phyloP scores from a whole-genome alignment of 2,113 vertebrate genomes.

The Alexandromys fortis region DNA sequence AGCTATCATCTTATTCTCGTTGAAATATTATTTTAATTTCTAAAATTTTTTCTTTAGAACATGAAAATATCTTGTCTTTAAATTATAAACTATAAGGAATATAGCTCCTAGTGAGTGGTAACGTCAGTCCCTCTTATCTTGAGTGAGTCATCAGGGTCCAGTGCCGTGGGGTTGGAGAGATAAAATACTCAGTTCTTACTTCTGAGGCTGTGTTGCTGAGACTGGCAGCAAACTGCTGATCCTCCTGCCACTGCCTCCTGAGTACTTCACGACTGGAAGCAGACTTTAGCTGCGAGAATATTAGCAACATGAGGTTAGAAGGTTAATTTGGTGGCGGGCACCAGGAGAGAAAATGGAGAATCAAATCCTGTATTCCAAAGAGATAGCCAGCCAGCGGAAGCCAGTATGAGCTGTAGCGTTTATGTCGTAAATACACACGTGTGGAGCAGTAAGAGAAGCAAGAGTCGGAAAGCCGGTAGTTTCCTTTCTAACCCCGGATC shows the following conservation, averaged over 20 bases:
- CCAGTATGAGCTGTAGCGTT: not conserved
- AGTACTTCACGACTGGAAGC: not conserved
- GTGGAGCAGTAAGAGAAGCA: not conserved
- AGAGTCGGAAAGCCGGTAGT: not conserved
- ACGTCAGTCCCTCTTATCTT: not conserved
- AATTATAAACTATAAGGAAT: not conserved
- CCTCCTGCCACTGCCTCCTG: not conserved
- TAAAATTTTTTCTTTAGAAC: slow-evolving; percentile 11
- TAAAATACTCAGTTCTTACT: not conserved
- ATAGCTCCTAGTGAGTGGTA: not conserved
- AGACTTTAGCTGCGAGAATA: not conserved
- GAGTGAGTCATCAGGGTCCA: not conserved
- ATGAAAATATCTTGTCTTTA: slow-evolving; percentile 1
- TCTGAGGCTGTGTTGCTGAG: not conserved
- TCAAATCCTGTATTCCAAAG: not conserved
- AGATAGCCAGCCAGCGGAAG: not conserved
- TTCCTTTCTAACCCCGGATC: not conserved
- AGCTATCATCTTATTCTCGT: not conserved
- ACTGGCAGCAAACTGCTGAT: not conserved
- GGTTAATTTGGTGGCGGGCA: not conserved
- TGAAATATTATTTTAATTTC: not conserved
- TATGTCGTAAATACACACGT: not conserved
- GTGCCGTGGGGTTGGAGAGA: not conserved
- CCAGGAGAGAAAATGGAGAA: not conserved
- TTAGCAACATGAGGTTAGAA: not conserved